phyloP scores from a whole-genome alignment of 2,888 invertebrate species.

The Apocheima hispidaria region DNA sequence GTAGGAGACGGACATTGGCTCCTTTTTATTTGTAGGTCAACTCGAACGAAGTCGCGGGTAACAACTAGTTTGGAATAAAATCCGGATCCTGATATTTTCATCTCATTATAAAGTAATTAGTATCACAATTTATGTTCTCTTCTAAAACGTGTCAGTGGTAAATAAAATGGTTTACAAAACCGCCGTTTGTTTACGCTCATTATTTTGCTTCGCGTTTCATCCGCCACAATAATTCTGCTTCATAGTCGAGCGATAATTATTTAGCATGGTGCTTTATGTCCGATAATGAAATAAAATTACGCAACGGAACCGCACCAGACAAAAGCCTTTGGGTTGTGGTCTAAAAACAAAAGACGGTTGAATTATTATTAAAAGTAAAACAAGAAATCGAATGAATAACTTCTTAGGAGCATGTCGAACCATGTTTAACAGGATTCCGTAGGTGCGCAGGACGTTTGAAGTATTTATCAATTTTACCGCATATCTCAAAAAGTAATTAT shows the following conservation, averaged over 20 bases:
- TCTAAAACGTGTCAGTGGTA: constrained; percentile 10
- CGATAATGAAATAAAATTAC: constrained; percentile 53
- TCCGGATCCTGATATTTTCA: neutral
- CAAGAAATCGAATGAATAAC: no score
- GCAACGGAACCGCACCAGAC: constrained; percentile 45
- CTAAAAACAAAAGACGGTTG: constrained; percentile 15
- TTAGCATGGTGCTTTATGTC: constrained; percentile 45
- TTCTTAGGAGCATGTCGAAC: no score
- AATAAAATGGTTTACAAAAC: constrained; percentile 5
- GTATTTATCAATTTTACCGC: no score
- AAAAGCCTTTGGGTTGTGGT: constrained; percentile 45
- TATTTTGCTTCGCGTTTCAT: constrained; percentile 16
- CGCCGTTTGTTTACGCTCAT: constrained; percentile 18
- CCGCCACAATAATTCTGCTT: constrained; percentile 23
- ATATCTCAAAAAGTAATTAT: no score
- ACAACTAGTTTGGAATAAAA: neutral
- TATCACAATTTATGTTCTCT: neutral
- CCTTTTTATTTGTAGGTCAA: no score
- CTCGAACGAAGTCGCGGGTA: no score
- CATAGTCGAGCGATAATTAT: constrained; percentile 30
- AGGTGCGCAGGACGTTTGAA: no score
- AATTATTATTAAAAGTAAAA: no score
- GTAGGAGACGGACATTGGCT: no score
- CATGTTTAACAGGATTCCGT: no score
- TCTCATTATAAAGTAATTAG: constrained; percentile 12